Evolutionary conservation across 2,113 vertebrate species (phyloP), one percentile per base, ranked within the genome.

Genomic region (Rhizomys pruinosus): DNA sequence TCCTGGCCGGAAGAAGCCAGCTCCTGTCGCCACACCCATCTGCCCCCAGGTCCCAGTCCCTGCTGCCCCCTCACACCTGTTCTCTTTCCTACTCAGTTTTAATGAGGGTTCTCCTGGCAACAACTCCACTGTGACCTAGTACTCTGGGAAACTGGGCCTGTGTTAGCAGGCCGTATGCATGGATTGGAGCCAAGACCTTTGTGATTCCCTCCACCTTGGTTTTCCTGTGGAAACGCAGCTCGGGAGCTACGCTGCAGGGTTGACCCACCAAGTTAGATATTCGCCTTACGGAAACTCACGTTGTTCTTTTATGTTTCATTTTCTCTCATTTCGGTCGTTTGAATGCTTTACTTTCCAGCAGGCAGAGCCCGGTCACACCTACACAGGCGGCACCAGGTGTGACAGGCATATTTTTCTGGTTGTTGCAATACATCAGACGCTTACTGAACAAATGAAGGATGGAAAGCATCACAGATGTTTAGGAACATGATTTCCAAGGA

Each of bases 161-260:
- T 96, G 81, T 95, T 39, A 96, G 90, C 90, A 96, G 95, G 94
- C 95, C 82, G 29, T 0, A 0, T 2, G 44, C 74, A 78, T 96
- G 96, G 94, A 94, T 34, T 1, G 59, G 76, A 95, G 94, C 95
- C 96, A 97, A 95, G 90, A 92, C 85, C 87, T 94, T n/a, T 64
- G 87, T 82, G 93, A 85, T 44, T 90, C 80, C 77, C 90, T 90
- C 93, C 81, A 47, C 94, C 92, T 73, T 94, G 42, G 15, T 82
- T 91, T 92, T 96, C 92, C 79, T 90, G 87, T 95, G 94, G 94
- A 94, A 88, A 84, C 94, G 77, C 74, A 79, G 69, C 87, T 78
- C 73, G n/a, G 69, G 78, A 89, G 69, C 73, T 88, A 0, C 66
- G 91, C 91, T 94, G 39, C 37, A 96, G 93, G 91, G 57, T 90